Percentiles rank a stretch among this genome's conserved stretches.
Conservation (phyloP, 1,140 invertebrate genomes). For the Bombus fervidus region DNA sequence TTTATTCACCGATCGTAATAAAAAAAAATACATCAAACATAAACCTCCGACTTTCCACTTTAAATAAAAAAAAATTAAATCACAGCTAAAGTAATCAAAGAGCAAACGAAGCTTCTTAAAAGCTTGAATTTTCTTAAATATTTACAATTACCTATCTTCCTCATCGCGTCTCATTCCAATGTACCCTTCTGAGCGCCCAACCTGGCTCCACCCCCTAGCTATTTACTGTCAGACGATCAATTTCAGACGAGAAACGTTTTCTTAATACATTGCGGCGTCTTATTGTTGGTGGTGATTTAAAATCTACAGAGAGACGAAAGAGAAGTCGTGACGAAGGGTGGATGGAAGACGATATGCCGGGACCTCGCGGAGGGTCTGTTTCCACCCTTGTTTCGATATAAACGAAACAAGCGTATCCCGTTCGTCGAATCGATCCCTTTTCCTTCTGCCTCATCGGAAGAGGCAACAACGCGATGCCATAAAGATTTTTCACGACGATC, state of each 20-base stretch:
- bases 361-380: background rate
- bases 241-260: background rate
- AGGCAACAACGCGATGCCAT: constrained; percentile 14
- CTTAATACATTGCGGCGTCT: background rate
- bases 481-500: constrained; percentile 32
- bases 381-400: constrained; percentile 33
- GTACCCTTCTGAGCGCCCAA: background rate
- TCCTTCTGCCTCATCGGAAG: no score
- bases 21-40: background rate
- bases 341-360: background rate
- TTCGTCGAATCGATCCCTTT: constrained; percentile 39
- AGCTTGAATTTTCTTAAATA: background rate
- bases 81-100: background rate
- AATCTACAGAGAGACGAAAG: background rate
- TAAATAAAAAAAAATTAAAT: background rate
- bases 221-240: constrained; percentile 7
- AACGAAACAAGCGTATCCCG: constrained; percentile 34
- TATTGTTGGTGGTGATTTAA: constrained; percentile 28
- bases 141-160: no score
- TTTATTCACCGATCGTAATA: background rate
- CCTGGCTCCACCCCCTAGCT: background rate
- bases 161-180: background rate
- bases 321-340: background rate
- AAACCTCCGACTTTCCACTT: no score
- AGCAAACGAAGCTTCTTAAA: background rate